Evolutionary conservation across 53 echinoderm and acorn worm species (phyloP).

Genomic region (Zoroaster sp.): DNA sequence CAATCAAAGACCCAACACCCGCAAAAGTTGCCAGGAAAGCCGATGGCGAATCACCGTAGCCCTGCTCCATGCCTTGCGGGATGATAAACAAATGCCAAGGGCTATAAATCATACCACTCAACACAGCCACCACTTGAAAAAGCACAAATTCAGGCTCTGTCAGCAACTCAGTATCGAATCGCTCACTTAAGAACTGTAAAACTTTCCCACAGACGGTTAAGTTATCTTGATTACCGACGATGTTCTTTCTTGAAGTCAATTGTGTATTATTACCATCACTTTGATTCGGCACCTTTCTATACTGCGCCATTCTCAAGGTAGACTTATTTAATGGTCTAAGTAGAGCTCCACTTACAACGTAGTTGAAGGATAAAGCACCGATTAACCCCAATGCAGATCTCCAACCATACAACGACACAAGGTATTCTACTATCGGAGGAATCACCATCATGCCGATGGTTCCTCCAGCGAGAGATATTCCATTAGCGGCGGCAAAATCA

Average conservation of each 20-base stretch:
- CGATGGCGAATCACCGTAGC: not conserved
- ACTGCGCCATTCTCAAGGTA: not conserved
- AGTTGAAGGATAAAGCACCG: not conserved
- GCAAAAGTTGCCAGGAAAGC: constrained; percentile 26
- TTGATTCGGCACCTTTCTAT: not conserved
- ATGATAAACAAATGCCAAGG: constrained; percentile 34
- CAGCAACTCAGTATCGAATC: not conserved
- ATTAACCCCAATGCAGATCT: not conserved
- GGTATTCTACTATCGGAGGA: not conserved
- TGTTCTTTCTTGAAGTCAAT: not conserved
- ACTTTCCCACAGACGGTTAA: no score
- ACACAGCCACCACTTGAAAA: not conserved
- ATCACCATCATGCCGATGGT: constrained; percentile 28
- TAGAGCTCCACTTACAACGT: constrained; percentile 7
- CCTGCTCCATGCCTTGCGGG: constrained; percentile 2
- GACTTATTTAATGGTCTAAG: not conserved
- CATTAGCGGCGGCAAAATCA: constrained; percentile 20
- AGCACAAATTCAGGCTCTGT: not conserved
- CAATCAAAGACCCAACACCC: not conserved
- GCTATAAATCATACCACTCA: not conserved
- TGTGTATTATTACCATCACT: not conserved
- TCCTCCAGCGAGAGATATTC: constrained; percentile 21
- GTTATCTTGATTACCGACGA: not conserved
- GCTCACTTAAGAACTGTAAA: not conserved
- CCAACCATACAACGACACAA: constrained; percentile 9